Conservation (phyloP, 2,797 vertebrate species). For the Ciconia nigra region DNA sequence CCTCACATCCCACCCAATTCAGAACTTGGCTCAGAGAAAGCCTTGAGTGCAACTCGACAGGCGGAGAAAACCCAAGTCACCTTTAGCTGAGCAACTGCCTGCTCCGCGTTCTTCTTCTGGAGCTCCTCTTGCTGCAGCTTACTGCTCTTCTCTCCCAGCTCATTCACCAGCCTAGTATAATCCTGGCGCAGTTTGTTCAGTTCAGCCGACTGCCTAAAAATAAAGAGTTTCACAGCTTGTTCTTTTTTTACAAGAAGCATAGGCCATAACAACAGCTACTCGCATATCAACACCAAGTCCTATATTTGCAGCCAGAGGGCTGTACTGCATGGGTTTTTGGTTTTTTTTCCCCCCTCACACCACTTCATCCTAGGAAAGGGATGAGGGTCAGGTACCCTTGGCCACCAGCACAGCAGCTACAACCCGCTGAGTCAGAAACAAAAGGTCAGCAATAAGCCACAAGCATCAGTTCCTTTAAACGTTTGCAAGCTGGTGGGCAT, state of each 20-base stretch:
- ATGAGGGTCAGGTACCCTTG: background rate
- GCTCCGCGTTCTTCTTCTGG: conserved; percentile 93
- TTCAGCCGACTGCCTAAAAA: conserved; percentile 89
- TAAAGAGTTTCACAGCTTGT: background rate
- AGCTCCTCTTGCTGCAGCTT: conserved; percentile 95
- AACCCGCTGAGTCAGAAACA: background rate
- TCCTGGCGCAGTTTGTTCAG: conserved; percentile 94
- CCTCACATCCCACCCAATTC: background rate
- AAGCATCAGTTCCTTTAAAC: background rate
- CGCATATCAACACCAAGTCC: background rate
- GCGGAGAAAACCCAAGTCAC: conserved; percentile 39
- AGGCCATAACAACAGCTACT: background rate
- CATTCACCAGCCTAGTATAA: conserved; percentile 87
- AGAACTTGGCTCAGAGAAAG: background rate
- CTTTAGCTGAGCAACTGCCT: conserved; percentile 82
- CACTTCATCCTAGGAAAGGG: background rate
- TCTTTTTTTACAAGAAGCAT: background rate
- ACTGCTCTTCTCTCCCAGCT: conserved; percentile 88
- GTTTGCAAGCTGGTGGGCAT: background rate
- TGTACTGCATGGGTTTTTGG: background rate
- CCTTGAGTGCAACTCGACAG: background rate
- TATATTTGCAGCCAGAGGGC: background rate
- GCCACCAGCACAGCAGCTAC: background rate
- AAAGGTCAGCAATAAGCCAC: background rate
- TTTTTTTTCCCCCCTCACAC: rapidly evolving